phyloP scores from a whole-genome alignment of 2,888 invertebrate species.

The Cryptops parisi region DNA sequence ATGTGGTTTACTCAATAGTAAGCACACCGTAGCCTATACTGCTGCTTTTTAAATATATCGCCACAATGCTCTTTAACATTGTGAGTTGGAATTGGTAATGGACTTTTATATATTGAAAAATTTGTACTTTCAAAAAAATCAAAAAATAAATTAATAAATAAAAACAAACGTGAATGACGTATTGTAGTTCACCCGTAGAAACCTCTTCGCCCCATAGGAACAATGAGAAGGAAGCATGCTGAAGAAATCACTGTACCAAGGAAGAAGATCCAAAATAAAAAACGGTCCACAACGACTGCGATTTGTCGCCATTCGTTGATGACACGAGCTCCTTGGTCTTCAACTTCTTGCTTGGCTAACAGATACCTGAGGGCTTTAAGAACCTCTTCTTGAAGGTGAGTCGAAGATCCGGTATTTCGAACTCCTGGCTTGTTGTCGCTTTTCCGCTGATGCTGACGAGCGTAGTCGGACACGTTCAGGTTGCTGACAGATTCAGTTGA shows the following conservation, averaged over 20 bases:
- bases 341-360: conserved; percentile 35
- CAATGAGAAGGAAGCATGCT: conserved; percentile 36
- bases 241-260: conserved; percentile 37
- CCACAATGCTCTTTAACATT: no score
- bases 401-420: conserved; percentile 3
- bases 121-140: no score
- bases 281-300: conserved; percentile 38
- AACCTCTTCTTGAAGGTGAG: conserved; percentile 32
- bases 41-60: no score
- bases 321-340: conserved; percentile 32
- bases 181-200: neutral
- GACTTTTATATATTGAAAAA: no score
- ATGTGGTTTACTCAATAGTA: no score
- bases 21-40: no score
- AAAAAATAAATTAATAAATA: no score
- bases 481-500: conserved; percentile 20
- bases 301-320: conserved; percentile 41
- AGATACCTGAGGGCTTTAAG: conserved; percentile 34
- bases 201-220: conserved; percentile 28
- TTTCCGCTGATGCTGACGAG: conserved; percentile 1
- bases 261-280: conserved; percentile 41
- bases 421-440: conserved; percentile 1
- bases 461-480: conserved; percentile 15
- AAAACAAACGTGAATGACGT: no score
- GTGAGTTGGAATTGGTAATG: no score